Evolutionary conservation across 2,888 invertebrate genomes (phyloP).

Genomic region (Hedya salicella): DNA sequence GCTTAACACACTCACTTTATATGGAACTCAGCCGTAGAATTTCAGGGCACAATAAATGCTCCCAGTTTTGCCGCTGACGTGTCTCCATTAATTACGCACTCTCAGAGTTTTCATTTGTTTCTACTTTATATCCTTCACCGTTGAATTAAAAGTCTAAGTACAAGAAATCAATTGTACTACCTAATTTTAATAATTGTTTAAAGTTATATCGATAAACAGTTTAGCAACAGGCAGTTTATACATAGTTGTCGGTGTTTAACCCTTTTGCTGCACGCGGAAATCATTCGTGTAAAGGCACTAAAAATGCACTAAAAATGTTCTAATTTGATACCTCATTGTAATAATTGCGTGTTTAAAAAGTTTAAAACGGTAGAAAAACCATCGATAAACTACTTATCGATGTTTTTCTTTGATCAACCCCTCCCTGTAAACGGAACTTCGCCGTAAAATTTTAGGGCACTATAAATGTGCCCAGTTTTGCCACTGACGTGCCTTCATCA

Average conservation of each 20-base stretch:
- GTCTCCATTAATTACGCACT: slow-evolving; percentile 79
- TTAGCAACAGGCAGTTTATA: no score
- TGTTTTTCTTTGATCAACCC: slow-evolving; percentile 4
- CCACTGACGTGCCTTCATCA: slow-evolving; percentile 81
- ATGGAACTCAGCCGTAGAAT: slow-evolving; percentile 76
- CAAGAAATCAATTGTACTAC: no score
- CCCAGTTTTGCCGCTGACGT: slow-evolving; percentile 83
- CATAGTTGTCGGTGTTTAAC: no score
- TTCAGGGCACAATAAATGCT: slow-evolving; percentile 82
- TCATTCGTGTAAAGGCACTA: no score
- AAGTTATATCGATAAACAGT: no score
- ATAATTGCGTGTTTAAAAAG: no score
- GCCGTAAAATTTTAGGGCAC: slow-evolving; percentile 80
- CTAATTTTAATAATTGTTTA: no score
- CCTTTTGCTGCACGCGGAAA: no score
- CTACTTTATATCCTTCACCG: no score
- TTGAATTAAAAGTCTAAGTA: no score
- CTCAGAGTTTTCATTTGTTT: slow-evolving; percentile 64
- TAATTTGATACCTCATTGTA: no score
- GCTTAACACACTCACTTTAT: slow-evolving; percentile 30
- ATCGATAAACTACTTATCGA: slow-evolving; percentile 4
- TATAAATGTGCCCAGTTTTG: slow-evolving; percentile 84
- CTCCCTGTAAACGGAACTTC: slow-evolving; percentile 61
- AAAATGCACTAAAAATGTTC: no score
- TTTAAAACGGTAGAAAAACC: not conserved